Evolutionary conservation across 2,113 vertebrate species (phyloP).

Genomic region (Tautogolabrus adspersus): DNA sequence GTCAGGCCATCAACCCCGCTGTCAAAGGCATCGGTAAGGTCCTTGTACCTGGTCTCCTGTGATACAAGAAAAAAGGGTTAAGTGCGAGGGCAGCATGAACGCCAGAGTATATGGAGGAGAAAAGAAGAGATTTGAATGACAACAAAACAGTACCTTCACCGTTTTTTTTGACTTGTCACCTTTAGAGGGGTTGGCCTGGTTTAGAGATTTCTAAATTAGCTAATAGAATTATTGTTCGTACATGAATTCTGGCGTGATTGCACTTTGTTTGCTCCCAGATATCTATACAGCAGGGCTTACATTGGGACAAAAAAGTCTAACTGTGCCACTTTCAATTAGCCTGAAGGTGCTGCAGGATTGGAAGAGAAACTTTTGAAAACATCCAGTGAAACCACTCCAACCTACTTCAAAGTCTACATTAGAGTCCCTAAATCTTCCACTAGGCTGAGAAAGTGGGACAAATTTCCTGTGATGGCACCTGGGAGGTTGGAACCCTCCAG

Average conservation of each 20-base stretch:
- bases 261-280: not conserved
- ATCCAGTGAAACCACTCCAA: slow-evolving; percentile 53
- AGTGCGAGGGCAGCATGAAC: not conserved
- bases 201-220: not conserved
- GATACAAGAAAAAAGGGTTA: slow-evolving; percentile 1
- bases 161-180: no score
- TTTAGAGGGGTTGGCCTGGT: not conserved
- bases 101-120: not conserved
- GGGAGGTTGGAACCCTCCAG: slow-evolving; percentile 61
- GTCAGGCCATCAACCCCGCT: slow-evolving; percentile 90
- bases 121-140: not conserved
- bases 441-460: slow-evolving; percentile 74
- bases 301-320: slow-evolving; percentile 29
- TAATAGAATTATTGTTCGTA: not conserved
- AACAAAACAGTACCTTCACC: no score
- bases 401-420: slow-evolving; percentile 71
- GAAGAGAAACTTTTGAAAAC: slow-evolving; percentile 48
- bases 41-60: slow-evolving; percentile 91
- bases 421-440: slow-evolving; percentile 54
- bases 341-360: slow-evolving; percentile 16
- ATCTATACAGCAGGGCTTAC: slow-evolving; percentile 16
- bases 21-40: slow-evolving; percentile 89
- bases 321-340: slow-evolving; percentile 51
- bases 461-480: slow-evolving; percentile 70
- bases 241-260: not conserved